Base-by-base conservation (phyloP, 1,140 invertebrate genomes). In the Rhynchophorus ferrugineus region DNA sequence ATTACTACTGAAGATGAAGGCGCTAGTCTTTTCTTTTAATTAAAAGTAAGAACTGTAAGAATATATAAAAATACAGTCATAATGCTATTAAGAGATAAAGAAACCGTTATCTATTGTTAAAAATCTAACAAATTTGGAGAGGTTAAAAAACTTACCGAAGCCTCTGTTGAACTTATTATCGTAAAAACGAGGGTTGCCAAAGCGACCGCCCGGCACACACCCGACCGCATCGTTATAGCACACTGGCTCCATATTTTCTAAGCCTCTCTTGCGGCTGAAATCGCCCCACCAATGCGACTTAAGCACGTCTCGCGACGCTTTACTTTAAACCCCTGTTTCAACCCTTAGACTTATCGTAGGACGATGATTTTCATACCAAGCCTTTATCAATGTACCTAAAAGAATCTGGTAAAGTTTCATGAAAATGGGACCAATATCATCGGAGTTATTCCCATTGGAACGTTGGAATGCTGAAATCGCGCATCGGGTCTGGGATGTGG, bases 211-310 rank as follows among this genome's bases (percentile, higher is more conserved):
- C 65, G 63, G 63, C 66, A 65, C 61, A 61, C 62, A 60, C 65
- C 63, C 60, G 58, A 59, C 60, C 65, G 66, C 64, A 60, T 64
- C 66, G 64, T 62, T 65, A 69, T 68, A 55, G 68, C 64, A 61
- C 63, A 69, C 68, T 69, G 55, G 66, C 57, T 61, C 60, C 66
- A 67, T 66, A 58, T 64, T 67, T n/a, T 61, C 59, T 50, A 48
- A 55, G 61, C 58, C 56, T 55, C 55, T 47, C 44, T 56, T 54
- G 49, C 55, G 43, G 58, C 48, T 57, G 51, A 44, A 33, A 39
- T 44, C 50, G 45, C 56, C 58, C 66, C 62, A 61, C 64, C 54
- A 47, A 29, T 8, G n/a, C 35, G 24, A 56, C 52, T 60, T 56
- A 57, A 62, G 58, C 46, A 52, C 44, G 48, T 44, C 39, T 24